Evolutionary conservation across 2,113 vertebrate species (phyloP), one percentile per base, ranked within the genome.

Genomic region (Pseudois nayaur): DNA sequence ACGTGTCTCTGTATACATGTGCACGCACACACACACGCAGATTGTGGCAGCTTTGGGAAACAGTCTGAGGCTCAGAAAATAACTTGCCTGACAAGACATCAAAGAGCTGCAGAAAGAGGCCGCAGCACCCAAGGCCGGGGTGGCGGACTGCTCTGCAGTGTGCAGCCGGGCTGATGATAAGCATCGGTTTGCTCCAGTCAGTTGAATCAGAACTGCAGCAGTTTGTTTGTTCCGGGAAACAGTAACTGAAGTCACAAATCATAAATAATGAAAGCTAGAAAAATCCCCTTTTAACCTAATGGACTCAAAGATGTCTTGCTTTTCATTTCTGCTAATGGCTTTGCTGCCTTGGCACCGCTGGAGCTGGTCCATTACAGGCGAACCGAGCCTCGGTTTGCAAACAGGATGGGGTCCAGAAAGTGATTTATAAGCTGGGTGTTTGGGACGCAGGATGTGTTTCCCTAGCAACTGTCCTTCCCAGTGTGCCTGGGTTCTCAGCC

Each of bases 221-320:
- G 57, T 82, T 52, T 91, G 87, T 94, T 97, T 90, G 90, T 98
- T 98, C 97, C 54, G 1, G 97, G 98, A 98, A 98, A 97, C 52
- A 10, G 96, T 82, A 93, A 94, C 91, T 60, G 40, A 93, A 98
- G 87, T 97, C 94, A 50, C 89, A 82, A 97, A 89, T 95, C 96
- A 98, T 98, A 97, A 98, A 98, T 98, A 98, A 98, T 98, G 87
- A 94, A 98, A 95, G 89, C 79, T 13, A 91, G 40, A 89, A 95
- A 94, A 96, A 25, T 67, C 94, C 71, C 87, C 89, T 93, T 97
- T 97, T 81, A 79, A 95, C 62, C 45, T 97, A 96, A 97, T 98
- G 98, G 96, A 79, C 97, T 85, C 10, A 82, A 82, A 74, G 93
- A 89, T 60, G 79, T 93, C 79, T 95, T 86, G 94, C 87, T 95